Base-by-base conservation (phyloP, 2,888 invertebrate genomes). In the Hirtodrosophila confusa region DNA sequence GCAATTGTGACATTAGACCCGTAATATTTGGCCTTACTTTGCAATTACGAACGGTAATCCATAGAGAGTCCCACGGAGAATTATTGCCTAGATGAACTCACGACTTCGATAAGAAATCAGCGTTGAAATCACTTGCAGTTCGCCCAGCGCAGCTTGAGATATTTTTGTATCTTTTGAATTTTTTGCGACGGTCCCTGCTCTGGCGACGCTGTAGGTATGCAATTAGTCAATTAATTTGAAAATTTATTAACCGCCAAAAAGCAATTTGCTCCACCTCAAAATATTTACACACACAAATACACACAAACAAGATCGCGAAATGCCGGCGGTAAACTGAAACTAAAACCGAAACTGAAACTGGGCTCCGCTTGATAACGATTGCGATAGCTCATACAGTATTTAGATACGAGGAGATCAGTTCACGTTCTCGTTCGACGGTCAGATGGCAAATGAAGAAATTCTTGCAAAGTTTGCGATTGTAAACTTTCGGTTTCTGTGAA, bases 201-300 rank as follows among this genome's bases (percentile, higher is more conserved):
- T 43, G 35, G 37, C 69, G 50, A 44, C 72, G 87, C 80, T 85
- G 88, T 83, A 76, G 89, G 86, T 86, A 83, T 82, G 78, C 88
- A 89, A 89, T 89, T 89, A 88, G 88, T 90, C 89, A 89, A 89
- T 89, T 89, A 83, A 84, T 90, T 88, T 75, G 65, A 68, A 83
- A 89, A 89, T 90, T 89, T 88, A 90, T 89, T 79, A 87, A 86
- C 86, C 79, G 85, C 84, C 85, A 85, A 90, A 88, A 88, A 84
- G 69, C 79, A 86, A 86, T 86, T 86, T 83, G 85, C 82, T 51
- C 39, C 86, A 83, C 64, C 78, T 83, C 77, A 74, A 62, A 65
- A 61, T 64, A 49, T 77, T 75, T 63, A 75, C 68, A 71, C 69
- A 67, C 69, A 65, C 56, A 17, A 2, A 17, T 17, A 40, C 39